Percentiles rank a stretch among this genome's conserved stretches.
Conservation (phyloP, 2,113 vertebrate species). For the Oenanthe melanoleuca region DNA sequence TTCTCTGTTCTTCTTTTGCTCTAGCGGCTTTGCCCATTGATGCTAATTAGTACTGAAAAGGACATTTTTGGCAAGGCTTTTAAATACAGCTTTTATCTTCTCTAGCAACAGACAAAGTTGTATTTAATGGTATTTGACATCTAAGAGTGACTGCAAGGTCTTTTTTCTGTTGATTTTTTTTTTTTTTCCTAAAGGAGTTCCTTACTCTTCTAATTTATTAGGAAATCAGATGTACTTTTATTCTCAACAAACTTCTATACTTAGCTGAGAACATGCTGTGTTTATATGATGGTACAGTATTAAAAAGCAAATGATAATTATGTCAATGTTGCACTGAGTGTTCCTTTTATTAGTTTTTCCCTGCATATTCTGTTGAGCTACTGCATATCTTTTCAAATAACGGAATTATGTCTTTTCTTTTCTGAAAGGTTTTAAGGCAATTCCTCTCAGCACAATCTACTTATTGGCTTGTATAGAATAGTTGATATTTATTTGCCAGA, state of each 20-base stretch:
- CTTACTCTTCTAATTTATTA: slow-evolving; percentile 6
- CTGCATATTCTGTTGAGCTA: background rate
- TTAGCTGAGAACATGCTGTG: background rate
- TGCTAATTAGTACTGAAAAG: slow-evolving; percentile 80
- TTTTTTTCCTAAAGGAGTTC: background rate
- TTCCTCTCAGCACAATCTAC: background rate
- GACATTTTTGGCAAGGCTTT: slow-evolving; percentile 76
- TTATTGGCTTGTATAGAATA: background rate
- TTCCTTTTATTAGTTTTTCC: background rate
- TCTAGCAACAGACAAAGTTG: slow-evolving; percentile 54
- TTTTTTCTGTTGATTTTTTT: background rate
- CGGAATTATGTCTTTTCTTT: background rate
- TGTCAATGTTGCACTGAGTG: background rate
- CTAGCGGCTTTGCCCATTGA: slow-evolving; percentile 66
- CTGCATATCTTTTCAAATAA: background rate
- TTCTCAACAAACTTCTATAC: background rate
- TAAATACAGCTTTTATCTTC: slow-evolving; percentile 75
- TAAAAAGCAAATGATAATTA: slow-evolving; percentile 17
- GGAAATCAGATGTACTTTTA: background rate
- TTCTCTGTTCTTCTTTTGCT: slow-evolving; percentile 55
- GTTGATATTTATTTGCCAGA: background rate
- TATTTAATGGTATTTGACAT: slow-evolving; percentile 64
- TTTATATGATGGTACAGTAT: background rate
- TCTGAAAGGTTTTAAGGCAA: background rate
- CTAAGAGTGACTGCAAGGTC: slow-evolving; percentile 59